Base-by-base conservation (phyloP, 2,888 invertebrate species). In the Ceratothoa steindachneri region DNA sequence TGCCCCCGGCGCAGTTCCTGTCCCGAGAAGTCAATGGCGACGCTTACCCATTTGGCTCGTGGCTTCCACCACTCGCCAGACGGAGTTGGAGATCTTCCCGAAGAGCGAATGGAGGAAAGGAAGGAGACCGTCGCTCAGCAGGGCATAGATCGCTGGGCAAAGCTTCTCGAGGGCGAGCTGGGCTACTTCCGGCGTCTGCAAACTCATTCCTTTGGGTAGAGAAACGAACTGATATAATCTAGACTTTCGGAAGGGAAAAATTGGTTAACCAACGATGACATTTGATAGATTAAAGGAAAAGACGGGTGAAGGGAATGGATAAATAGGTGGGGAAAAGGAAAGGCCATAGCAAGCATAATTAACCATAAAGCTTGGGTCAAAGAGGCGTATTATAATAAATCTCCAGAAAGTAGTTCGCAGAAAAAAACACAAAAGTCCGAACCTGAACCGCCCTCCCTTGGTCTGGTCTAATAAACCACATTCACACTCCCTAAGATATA, bases 41-140 rank as follows among this genome's bases (percentile, higher is more conserved):
- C 4, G 77, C 82, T 81, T 84, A 87, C 90, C 94, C 87, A 92
- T 91, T 84, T 93, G 91, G 15, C 93, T 91, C 7, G 93, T 92
- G 41, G 92, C 91, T 85, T 94, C 93, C 3, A 93, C 91, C 81
- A 95, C 91, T 85, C 92, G 91, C 94, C 94, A 95, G 69, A 93
- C 92, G 5, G 92, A 92, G 83, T 94, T 93, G 81, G 90, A 89
- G 69, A 93, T 91, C 22, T 91, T 90, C 55, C 94, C 94, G 83
- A 94, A 94, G 52, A 93, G 89, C 3, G 93, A 93, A 83, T 92
- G 90, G 70, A 93, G 87, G 81, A 88, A 89, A 41, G 92, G 90
- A 83, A 91, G 91, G 24, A 95, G 87, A 1, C 94, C 95, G 83
- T 95, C 93, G 81, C 91, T 89, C 82, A 95, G 88, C 73, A 95